These are phyloP conservation scores for Lota lota DNA, from an alignment of 2,113 vertebrate genomes.

Conservation along the genomic window DNA sequence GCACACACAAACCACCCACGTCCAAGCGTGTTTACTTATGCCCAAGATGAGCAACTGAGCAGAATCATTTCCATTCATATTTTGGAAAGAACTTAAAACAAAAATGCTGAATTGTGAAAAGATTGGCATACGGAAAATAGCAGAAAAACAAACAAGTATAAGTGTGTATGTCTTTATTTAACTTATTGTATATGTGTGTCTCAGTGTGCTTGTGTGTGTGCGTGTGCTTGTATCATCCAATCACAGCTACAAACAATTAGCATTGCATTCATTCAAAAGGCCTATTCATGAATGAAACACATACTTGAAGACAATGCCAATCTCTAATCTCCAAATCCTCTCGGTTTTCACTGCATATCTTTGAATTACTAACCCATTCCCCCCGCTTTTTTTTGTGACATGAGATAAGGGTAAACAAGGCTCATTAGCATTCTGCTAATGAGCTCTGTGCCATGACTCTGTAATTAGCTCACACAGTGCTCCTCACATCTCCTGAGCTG, in stretches of 20 bases:
- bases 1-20: too few species aligned
- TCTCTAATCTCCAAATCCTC: constrained; percentile 12
- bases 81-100: too few species aligned
- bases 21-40: too few species aligned
- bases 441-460: constrained; percentile 56
- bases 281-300: background rate
- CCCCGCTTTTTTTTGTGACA: constrained; percentile 45
- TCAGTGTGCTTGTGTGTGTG: background rate
- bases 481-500: constrained; percentile 66
- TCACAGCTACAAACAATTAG: background rate
- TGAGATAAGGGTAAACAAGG: constrained; percentile 65
- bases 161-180: background rate
- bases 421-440: constrained; percentile 75
- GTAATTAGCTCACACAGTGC: constrained; percentile 64
- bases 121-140: background rate
- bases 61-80: too few species aligned
- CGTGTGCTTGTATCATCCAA: background rate
- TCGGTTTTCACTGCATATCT: constrained; percentile 45
- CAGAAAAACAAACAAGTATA: too few species aligned
- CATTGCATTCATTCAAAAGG: too few species aligned
- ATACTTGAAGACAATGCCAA: constrained; percentile 33
- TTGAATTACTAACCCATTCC: constrained; percentile 54
- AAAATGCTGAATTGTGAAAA: too few species aligned
- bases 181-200: constrained; percentile 1
- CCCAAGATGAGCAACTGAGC: too few species aligned